phyloP scores from a whole-genome alignment of 37 sponge, comb jelly and placozoan species.

The Sycon ciliatum region DNA sequence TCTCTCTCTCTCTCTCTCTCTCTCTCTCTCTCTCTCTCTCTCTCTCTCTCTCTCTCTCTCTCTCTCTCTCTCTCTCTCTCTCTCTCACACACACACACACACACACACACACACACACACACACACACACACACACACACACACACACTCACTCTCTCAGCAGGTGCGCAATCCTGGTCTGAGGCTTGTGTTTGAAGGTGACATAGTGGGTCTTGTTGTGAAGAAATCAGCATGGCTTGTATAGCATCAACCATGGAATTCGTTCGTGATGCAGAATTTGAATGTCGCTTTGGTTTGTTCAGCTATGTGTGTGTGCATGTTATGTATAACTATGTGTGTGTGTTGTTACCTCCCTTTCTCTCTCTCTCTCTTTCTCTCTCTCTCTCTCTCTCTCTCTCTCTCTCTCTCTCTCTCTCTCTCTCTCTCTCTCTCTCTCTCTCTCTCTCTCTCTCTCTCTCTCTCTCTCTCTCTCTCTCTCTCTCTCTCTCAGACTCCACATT shows the following conservation, averaged over 20 bases:
- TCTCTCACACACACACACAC: not conserved
- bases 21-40: too few species aligned
- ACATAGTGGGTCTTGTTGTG: too few species aligned
- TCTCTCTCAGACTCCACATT: not conserved
- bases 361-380: conserved; percentile 14
- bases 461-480: conserved; percentile 21
- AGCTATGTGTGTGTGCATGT: not conserved
- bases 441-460: not conserved
- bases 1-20: too few species aligned
- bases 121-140: not conserved
- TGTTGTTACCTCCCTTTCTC: not conserved
- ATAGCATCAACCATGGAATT: too few species aligned
- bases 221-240: too few species aligned
- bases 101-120: not conserved
- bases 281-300: too few species aligned
- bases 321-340: not conserved
- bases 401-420: conserved; percentile 9
- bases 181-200: too few species aligned
- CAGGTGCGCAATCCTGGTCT: too few species aligned
- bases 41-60: too few species aligned
- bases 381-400: conserved; percentile 5
- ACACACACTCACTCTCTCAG: not conserved
- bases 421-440: conserved; percentile 12
- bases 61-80: not conserved
- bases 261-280: too few species aligned